These are phyloP conservation scores for Poeciliopsis prolifica DNA, from an alignment of 2,113 vertebrate species.

Conservation along the genomic window DNA sequence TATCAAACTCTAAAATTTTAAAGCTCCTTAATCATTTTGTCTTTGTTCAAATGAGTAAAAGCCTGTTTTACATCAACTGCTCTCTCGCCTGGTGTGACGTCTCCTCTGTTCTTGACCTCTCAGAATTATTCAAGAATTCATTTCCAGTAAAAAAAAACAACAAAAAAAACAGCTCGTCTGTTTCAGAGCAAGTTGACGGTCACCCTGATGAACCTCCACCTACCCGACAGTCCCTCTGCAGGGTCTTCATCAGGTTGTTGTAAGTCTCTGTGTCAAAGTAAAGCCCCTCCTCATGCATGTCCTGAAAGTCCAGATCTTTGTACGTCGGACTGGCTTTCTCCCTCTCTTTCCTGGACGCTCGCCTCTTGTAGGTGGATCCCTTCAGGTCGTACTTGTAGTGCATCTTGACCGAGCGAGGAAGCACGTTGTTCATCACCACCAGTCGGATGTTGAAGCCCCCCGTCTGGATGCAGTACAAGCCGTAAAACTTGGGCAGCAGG, in stretches of 20 bases:
- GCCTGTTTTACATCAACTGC: too few relatives aligned
- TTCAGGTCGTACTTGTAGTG: conserved; percentile 84
- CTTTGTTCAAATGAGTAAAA: too few relatives aligned
- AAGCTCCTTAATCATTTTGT: too few relatives aligned
- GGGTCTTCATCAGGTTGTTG: conserved; percentile 93
- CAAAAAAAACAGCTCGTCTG: not conserved
- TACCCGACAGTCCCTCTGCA: conserved; percentile 95
- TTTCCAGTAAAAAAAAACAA: not conserved
- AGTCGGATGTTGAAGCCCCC: conserved; percentile 83
- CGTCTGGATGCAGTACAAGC: conserved; percentile 82
- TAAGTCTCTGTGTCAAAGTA: conserved; percentile 94
- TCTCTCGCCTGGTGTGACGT: too few relatives aligned
- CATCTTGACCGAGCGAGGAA: conserved; percentile 81
- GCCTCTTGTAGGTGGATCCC: conserved; percentile 81
- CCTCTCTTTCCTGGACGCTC: conserved; percentile 79
- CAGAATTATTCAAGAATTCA: too few relatives aligned
- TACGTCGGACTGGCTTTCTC: conserved; percentile 78
- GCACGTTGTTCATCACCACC: conserved; percentile 83
- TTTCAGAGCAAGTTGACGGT: conserved; percentile 1
- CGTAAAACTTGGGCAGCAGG: conserved; percentile 82
- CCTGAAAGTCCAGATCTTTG: conserved; percentile 88
- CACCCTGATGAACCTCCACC: conserved; percentile 54
- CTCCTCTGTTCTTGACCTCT: too few relatives aligned
- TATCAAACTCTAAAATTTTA: too few relatives aligned
- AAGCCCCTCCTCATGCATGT: conserved; percentile 93